A percentile compares a stretch with the other conserved stretches of the same genome.
These are phyloP conservation scores for Planococcus citri DNA, from an alignment of 1,140 invertebrate genomes.

Conservation along the genomic window DNA sequence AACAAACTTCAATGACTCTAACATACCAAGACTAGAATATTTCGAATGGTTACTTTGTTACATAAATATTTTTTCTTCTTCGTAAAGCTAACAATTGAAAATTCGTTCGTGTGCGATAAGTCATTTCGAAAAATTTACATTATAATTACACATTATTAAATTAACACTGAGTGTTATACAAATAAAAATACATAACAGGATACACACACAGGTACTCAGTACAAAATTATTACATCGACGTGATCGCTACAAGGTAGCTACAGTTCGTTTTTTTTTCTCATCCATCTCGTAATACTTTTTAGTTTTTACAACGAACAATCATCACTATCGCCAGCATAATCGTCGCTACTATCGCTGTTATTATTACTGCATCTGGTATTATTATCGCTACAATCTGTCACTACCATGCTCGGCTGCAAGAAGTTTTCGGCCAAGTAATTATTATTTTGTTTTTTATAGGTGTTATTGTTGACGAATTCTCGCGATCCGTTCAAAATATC, in stretches of 20 bases:
- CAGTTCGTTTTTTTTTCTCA: too few species aligned
- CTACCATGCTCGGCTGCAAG: constrained; percentile 21
- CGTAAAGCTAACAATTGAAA: not conserved
- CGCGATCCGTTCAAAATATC: constrained; percentile 35
- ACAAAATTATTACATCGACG: too few species aligned
- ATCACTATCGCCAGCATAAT: constrained; percentile 28
- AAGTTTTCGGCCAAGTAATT: constrained; percentile 23
- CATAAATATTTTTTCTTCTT: not conserved
- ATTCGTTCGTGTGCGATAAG: not conserved
- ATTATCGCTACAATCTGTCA: constrained; percentile 14
- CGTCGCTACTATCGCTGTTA: constrained; percentile 6
- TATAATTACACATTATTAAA: too few species aligned
- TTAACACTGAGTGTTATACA: too few species aligned
- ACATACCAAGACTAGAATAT: not conserved
- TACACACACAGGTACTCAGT: too few species aligned
- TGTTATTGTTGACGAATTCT: constrained; percentile 24
- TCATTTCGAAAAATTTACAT: too few species aligned
- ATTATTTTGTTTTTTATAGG: constrained; percentile 22
- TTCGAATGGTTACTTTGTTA: not conserved
- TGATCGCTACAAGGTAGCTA: too few species aligned
- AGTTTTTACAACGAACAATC: constrained; percentile 23
- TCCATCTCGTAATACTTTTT: too few species aligned
- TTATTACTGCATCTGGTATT: too few species aligned
- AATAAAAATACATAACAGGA: too few species aligned
- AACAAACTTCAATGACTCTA: not conserved